These are phyloP conservation scores for Ploceus nigricollis DNA, from an alignment of 2,113 vertebrate species.

Conservation along the genomic window DNA sequence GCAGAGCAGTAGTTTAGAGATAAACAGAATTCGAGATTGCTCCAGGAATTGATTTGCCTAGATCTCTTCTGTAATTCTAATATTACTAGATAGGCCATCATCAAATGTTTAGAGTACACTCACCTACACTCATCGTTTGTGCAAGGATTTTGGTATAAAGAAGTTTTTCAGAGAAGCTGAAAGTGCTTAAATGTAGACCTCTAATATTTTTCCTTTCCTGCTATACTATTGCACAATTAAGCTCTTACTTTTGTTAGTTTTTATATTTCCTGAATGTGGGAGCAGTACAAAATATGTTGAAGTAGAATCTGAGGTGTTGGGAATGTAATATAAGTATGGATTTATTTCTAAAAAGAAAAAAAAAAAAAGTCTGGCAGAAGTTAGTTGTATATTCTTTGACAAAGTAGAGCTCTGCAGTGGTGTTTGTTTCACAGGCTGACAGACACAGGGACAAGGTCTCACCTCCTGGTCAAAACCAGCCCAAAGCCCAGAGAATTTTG, in stretches of 20 bases:
- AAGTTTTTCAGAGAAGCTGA: background rate
- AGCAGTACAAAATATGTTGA: background rate
- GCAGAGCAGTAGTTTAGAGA: background rate
- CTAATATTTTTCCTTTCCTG: background rate
- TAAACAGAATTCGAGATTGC: background rate
- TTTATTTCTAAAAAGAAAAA: background rate
- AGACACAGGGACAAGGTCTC: background rate
- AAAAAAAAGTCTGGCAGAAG: background rate
- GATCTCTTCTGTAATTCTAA: background rate
- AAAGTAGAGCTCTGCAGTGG: background rate
- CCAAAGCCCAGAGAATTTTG: background rate
- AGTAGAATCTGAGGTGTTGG: background rate
- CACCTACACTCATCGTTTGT: background rate
- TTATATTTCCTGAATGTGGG: background rate
- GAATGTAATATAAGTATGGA: background rate
- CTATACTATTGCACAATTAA: background rate
- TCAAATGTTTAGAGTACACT: background rate
- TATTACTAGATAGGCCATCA: background rate
- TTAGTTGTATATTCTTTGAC: background rate
- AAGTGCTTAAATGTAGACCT: background rate
- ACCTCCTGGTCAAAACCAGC: background rate
- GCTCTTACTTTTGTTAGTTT: background rate
- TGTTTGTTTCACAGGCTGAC: background rate
- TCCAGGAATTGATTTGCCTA: background rate
- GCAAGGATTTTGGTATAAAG: background rate